Conservation (phyloP, 2,797 vertebrate genomes). For the Capromys pilorides region DNA sequence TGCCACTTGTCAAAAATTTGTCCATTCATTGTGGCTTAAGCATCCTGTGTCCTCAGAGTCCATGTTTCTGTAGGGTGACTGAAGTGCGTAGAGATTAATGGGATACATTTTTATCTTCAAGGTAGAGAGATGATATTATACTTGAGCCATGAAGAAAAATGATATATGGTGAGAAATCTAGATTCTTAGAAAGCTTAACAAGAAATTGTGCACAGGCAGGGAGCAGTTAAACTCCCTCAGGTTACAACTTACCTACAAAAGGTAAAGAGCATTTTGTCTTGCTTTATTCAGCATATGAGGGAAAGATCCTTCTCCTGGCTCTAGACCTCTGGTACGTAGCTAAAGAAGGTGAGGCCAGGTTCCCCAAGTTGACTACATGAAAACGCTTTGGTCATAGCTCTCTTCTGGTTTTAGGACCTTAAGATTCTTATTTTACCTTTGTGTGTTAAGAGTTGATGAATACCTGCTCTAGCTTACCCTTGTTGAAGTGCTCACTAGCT, state of each 20-base stretch:
- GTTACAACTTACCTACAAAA: background rate
- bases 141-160: background rate
- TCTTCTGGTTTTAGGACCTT: background rate
- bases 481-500: background rate
- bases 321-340: background rate
- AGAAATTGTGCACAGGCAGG: background rate
- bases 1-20: background rate
- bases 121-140: background rate
- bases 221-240: background rate
- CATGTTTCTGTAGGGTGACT: background rate
- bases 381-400: background rate
- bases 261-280: background rate
- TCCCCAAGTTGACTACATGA: background rate
- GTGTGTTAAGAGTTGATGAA: background rate
- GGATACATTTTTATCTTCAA: background rate
- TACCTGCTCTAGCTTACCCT: background rate
- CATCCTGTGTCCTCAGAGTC: background rate
- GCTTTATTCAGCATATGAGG: background rate
- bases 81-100: background rate
- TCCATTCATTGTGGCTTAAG: background rate
- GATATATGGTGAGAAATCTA: background rate
- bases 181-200: background rate
- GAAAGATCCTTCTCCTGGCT: background rate
- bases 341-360: background rate
- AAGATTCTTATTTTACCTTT: background rate